Evolutionary conservation across 2,888 invertebrate genomes (phyloP), one percentile per base, ranked within the genome.

Genomic region (Aplocera efformata): DNA sequence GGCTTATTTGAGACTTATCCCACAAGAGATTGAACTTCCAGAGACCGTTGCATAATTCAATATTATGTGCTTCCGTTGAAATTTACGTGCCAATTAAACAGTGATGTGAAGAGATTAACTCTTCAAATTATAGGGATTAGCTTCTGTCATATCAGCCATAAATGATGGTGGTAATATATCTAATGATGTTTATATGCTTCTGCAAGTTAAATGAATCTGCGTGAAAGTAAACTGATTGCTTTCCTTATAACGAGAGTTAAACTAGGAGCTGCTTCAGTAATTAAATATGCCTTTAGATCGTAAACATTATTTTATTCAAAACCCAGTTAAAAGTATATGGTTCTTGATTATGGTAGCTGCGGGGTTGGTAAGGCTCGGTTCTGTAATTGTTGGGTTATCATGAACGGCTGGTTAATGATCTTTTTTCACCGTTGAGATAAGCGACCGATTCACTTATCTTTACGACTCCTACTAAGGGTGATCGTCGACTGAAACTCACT

Each of bases 331-430:
- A 42, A 23, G 32, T 22, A 20, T 27, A 32, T 32, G 27, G 31
- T 41, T 41, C 25, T 32, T 28, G 36, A 32, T 36, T 36, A 42
- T 28, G 32, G 31, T 44, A 39, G 23, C 27, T 23, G 34, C 9
- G 21, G 43, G 38, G 37, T 36, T 36, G 36, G 59, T 57, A 57
- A 53, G 41, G 13, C 47, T 58, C 58, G 64, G 54, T 65, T 56
- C 59, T 53, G 53, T 81, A 78, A 79, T 79, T 70, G 69, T 58
- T 36, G 60, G 65, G 68, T 74, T 82, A 82, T 83, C 82, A 62
- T 47, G 59, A 60, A 67, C 66, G 59, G 63, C 58, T 32, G 58
- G 64, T 68, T 78, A 79, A 80, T 71, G 72, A 71, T 56, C 58
- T 61, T 60, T 58, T 52, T 68, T 61, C 58, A 63, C 63, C 54